Conservation (phyloP, 1,140 invertebrate species). For the Diabrotica virgifera region DNA sequence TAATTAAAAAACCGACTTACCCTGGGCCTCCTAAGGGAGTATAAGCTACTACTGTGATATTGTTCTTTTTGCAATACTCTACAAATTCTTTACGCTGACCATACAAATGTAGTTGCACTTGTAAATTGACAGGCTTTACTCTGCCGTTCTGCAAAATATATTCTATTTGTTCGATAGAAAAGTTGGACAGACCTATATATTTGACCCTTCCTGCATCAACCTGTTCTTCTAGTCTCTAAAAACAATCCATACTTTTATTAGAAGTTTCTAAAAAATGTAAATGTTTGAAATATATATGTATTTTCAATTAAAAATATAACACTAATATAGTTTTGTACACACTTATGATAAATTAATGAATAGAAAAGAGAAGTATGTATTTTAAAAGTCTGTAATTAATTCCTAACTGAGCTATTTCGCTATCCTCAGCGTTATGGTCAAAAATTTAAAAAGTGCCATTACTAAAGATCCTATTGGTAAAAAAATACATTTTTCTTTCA, state of each 20-base stretch:
- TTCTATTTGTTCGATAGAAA: constrained; percentile 66
- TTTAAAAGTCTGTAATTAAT: too few relatives aligned
- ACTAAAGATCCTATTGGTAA: too few relatives aligned
- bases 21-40: constrained; percentile 74
- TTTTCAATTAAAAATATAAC: too few relatives aligned
- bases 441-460: too few relatives aligned
- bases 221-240: constrained; percentile 69
- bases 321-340: too few relatives aligned
- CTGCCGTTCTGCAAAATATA: constrained; percentile 60
- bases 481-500: too few relatives aligned
- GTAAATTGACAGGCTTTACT: constrained; percentile 67
- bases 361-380: too few relatives aligned
- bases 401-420: too few relatives aligned
- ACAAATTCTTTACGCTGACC: constrained; percentile 73
- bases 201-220: constrained; percentile 59
- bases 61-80: constrained; percentile 66
- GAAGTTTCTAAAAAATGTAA: too few relatives aligned
- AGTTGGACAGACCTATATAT: constrained; percentile 76
- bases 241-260: constrained; percentile 29
- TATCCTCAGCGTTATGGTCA: too few relatives aligned
- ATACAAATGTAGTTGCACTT: constrained; percentile 79
- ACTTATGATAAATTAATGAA: too few relatives aligned
- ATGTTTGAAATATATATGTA: too few relatives aligned
- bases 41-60: constrained; percentile 77
- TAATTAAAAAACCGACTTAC: constrained; percentile 51